These are phyloP conservation scores for Thereva nobilitata DNA, from an alignment of 2,888 invertebrate species.

Conservation along the genomic window DNA sequence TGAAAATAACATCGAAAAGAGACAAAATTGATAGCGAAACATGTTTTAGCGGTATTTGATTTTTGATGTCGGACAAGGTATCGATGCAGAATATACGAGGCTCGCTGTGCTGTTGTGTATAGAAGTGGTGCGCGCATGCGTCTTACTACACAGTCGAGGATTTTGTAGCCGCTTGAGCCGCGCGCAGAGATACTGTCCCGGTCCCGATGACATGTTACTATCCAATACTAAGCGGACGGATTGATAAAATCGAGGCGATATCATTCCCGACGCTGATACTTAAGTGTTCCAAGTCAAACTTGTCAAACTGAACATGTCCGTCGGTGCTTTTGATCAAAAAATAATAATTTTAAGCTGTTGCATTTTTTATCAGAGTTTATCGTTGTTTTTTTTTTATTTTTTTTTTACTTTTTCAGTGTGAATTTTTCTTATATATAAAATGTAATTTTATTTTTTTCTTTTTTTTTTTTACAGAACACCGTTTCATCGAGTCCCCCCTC, in stretches of 20 bases:
- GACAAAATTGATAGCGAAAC: slow-evolving; percentile 13
- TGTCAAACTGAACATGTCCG: slow-evolving; percentile 36
- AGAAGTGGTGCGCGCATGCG: not conserved
- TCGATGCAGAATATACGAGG: not conserved
- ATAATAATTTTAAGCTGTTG: slow-evolving; percentile 1
- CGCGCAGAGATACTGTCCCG: slow-evolving; percentile 2
- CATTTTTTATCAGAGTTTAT: too few species aligned
- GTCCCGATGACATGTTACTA: slow-evolving; percentile 16
- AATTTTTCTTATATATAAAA: not conserved
- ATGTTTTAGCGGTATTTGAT: slow-evolving; percentile 25
- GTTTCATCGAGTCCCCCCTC: slow-evolving; percentile 74
- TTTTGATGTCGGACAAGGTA: slow-evolving; percentile 30
- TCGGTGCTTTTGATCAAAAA: slow-evolving; percentile 34
- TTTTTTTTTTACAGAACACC: slow-evolving; percentile 55
- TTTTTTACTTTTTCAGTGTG: too few species aligned
- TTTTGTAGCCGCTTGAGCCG: slow-evolving; percentile 4
- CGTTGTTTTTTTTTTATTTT: too few species aligned
- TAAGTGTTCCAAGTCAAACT: slow-evolving; percentile 21
- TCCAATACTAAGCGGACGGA: slow-evolving; percentile 1
- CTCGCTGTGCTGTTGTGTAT: not conserved
- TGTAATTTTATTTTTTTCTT: not conserved
- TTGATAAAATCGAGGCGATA: slow-evolving; percentile 32
- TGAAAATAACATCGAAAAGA: slow-evolving; percentile 6
- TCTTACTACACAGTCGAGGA: not conserved
- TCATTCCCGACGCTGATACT: slow-evolving; percentile 11